Evolutionary conservation across 2,888 invertebrate genomes (phyloP).

Genomic region (Caenorhabditis angaria): DNA sequence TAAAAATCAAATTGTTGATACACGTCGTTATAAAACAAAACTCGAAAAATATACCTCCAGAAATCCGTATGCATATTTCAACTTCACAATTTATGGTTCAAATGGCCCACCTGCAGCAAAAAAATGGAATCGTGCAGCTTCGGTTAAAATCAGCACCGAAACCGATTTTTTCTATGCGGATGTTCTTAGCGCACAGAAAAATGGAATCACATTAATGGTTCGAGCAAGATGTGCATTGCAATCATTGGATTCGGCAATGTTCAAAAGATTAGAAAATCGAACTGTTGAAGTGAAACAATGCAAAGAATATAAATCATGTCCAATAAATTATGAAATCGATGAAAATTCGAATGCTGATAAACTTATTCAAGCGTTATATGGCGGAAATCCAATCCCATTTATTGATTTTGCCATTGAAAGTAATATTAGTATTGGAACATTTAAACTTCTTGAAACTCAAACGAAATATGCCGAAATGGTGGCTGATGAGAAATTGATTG

Average conservation of each 20-base stretch:
- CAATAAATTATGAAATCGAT: not conserved
- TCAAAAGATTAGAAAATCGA: not conserved
- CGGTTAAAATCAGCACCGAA: not conserved
- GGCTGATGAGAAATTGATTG: not conserved
- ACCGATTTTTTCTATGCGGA: not conserved
- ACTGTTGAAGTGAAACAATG: not conserved
- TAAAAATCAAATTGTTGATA: not conserved
- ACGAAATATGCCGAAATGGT: not conserved
- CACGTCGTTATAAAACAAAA: not conserved
- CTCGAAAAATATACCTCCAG: not conserved
- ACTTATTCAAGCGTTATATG: not conserved
- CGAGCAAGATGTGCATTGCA: no score
- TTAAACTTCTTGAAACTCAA: not conserved
- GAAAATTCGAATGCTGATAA: not conserved
- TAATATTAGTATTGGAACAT: not conserved
- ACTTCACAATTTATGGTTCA: not conserved
- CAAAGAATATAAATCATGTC: not conserved
- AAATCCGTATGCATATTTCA: not conserved
- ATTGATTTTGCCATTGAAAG: not conserved
- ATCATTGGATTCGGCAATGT: no score
- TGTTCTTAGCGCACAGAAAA: not conserved
- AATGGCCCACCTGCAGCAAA: not conserved
- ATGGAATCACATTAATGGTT: not conserved
- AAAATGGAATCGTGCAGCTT: not conserved
- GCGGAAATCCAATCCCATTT: not conserved